These are phyloP conservation scores for Morone chrysops DNA, from an alignment of 2,113 vertebrate species.

Conservation along the genomic window DNA sequence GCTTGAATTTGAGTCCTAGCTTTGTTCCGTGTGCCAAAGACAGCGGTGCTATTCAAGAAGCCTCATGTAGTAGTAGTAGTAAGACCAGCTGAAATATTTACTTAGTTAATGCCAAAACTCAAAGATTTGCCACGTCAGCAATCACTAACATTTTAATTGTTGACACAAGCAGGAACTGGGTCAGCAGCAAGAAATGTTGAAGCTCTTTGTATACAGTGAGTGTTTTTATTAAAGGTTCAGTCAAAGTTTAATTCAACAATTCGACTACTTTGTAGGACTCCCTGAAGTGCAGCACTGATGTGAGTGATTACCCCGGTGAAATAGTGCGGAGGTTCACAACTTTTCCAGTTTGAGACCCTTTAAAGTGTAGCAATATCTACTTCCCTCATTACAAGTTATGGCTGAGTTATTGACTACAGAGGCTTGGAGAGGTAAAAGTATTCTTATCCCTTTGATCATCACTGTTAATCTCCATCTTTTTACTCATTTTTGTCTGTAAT, in stretches of 20 bases:
- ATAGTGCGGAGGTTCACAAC: too few species aligned
- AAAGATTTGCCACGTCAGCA: neutral
- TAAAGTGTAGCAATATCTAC: too few species aligned
- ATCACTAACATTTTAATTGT: neutral
- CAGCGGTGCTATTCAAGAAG: neutral
- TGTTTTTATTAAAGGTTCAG: constrained; percentile 1
- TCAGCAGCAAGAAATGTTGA: neutral
- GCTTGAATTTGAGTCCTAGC: neutral
- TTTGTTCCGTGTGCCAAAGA: neutral
- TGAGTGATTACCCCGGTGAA: neutral
- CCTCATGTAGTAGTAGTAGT: neutral
- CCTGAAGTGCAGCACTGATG: too few species aligned
- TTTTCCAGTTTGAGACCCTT: neutral
- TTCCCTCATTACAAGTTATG: neutral
- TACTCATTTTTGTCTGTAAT: neutral
- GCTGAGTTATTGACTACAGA: neutral
- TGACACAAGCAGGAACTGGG: neutral
- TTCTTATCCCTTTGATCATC: neutral
- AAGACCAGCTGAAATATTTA: constrained; percentile 19
- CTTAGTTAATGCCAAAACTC: neutral
- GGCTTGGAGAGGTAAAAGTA: neutral
- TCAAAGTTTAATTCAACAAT: neutral
- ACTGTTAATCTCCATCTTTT: neutral
- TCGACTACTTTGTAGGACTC: too few species aligned
- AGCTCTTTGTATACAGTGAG: neutral